phyloP scores from a whole-genome alignment of 2,888 invertebrate species.

The Arrhopalites spinosus region DNA sequence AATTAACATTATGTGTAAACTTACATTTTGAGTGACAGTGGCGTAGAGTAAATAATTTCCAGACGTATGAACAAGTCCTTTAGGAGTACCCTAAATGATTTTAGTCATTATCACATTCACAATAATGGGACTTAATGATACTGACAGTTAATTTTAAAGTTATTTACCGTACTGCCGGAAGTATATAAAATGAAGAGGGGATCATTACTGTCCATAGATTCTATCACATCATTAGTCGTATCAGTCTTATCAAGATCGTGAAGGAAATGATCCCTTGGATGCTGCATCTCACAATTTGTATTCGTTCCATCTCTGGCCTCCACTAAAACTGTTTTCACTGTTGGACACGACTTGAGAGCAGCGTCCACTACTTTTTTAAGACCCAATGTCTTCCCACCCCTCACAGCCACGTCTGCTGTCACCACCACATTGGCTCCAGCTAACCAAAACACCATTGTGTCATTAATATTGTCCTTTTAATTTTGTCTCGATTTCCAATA shows the following conservation, averaged over 20 bases:
- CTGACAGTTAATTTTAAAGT: too few relatives aligned
- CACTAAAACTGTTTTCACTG: slow-evolving; percentile 61
- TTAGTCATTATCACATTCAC: too few relatives aligned
- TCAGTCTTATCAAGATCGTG: slow-evolving; percentile 59
- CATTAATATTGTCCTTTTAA: background rate
- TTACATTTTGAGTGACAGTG: slow-evolving; percentile 60
- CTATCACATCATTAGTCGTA: slow-evolving; percentile 58
- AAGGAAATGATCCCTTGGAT: slow-evolving; percentile 52
- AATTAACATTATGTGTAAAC: slow-evolving; percentile 1
- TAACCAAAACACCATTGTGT: slow-evolving; percentile 44
- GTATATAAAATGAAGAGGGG: slow-evolving; percentile 63
- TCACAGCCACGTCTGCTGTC: slow-evolving; percentile 61
- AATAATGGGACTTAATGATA: too few relatives aligned
- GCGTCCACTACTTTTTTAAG: slow-evolving; percentile 61
- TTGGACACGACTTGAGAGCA: slow-evolving; percentile 59
- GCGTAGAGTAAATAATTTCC: slow-evolving; percentile 62
- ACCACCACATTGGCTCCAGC: slow-evolving; percentile 61
- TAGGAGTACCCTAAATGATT: slow-evolving; percentile 49
- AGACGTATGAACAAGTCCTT: slow-evolving; percentile 61
- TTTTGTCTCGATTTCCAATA: too few relatives aligned
- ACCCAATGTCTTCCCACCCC: slow-evolving; percentile 60
- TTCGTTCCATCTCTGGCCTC: slow-evolving; percentile 57
- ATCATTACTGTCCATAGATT: slow-evolving; percentile 61
- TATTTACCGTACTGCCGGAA: slow-evolving; percentile 64
- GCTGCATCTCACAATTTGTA: slow-evolving; percentile 35